Percentiles rank a stretch among this genome's conserved stretches.
phyloP scores from a whole-genome alignment of 2,113 vertebrate genomes.

The Leptobrachium ailaonicum region DNA sequence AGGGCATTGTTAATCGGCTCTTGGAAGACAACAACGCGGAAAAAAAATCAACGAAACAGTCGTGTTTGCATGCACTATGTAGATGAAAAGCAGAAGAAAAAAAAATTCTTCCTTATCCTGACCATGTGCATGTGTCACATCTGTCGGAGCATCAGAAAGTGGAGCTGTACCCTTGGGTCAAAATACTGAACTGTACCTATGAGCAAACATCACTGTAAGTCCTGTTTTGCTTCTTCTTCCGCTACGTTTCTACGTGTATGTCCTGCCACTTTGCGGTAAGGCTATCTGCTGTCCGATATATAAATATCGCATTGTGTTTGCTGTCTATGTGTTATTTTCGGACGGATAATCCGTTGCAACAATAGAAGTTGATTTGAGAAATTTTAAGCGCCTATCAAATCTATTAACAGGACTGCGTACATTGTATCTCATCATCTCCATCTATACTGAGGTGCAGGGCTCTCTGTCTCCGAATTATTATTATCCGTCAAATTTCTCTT shows the following conservation, averaged over 20 bases:
- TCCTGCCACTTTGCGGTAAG: neutral
- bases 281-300: neutral
- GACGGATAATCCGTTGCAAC: neutral
- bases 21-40: slow-evolving; percentile 62
- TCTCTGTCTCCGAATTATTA: neutral
- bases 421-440: neutral
- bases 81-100: slow-evolving; percentile 57
- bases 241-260: neutral
- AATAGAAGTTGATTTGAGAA: neutral
- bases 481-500: neutral
- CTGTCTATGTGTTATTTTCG: neutral
- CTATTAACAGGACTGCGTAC: neutral
- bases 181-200: slow-evolving; percentile 62
- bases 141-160: slow-evolving; percentile 68
- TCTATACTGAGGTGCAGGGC: neutral
- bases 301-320: neutral
- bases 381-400: neutral
- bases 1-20: slow-evolving; percentile 77
- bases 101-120: slow-evolving; percentile 69
- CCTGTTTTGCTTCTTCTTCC: slow-evolving; percentile 1
- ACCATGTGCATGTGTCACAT: slow-evolving; percentile 76
- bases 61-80: slow-evolving; percentile 69
- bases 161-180: slow-evolving; percentile 67
- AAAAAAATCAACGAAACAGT: slow-evolving; percentile 66
- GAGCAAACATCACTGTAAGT: slow-evolving; percentile 73